Conservation (phyloP, 2,797 vertebrate species). For the Pseudopleuronectes americanus region DNA sequence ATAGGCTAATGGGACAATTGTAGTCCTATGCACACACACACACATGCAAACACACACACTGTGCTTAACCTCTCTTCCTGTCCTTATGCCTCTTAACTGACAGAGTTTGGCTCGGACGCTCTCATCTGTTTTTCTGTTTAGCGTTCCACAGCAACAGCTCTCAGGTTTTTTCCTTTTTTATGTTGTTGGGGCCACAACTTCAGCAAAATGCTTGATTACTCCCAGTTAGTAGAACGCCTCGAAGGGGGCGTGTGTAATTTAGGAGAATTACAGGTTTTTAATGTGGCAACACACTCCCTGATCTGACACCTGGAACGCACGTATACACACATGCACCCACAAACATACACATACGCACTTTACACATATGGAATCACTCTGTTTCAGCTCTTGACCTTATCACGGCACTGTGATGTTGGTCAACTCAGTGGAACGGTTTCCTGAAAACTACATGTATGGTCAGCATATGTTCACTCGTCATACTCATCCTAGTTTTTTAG, state of each 20-base stretch:
- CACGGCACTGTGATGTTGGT: slow-evolving; percentile 31
- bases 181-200: slow-evolving; percentile 31
- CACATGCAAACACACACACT: slow-evolving; percentile 27
- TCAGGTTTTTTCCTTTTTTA: slow-evolving; percentile 17
- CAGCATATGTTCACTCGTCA: slow-evolving; percentile 31
- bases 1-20: slow-evolving; percentile 63
- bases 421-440: slow-evolving; percentile 1
- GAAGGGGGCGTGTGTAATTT: slow-evolving; percentile 49
- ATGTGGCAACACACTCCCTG: slow-evolving; percentile 36
- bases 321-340: slow-evolving; percentile 1
- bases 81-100: slow-evolving; percentile 35
- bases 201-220: slow-evolving; percentile 54
- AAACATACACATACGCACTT: slow-evolving; percentile 29
- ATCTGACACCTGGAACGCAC: slow-evolving; percentile 42
- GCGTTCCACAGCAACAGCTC: slow-evolving; percentile 37
- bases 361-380: slow-evolving; percentile 12
- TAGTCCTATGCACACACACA: slow-evolving; percentile 22
- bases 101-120: slow-evolving; percentile 43
- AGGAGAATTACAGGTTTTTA: slow-evolving; percentile 61
- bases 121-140: slow-evolving; percentile 57
- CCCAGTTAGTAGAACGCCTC: slow-evolving; percentile 30
- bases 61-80: slow-evolving; percentile 41
- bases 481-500: background rate
- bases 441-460: slow-evolving; percentile 22
- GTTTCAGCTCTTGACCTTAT: slow-evolving; percentile 1